Base-by-base conservation (phyloP, 2,797 vertebrate genomes). In the Oreochromis grahami region DNA sequence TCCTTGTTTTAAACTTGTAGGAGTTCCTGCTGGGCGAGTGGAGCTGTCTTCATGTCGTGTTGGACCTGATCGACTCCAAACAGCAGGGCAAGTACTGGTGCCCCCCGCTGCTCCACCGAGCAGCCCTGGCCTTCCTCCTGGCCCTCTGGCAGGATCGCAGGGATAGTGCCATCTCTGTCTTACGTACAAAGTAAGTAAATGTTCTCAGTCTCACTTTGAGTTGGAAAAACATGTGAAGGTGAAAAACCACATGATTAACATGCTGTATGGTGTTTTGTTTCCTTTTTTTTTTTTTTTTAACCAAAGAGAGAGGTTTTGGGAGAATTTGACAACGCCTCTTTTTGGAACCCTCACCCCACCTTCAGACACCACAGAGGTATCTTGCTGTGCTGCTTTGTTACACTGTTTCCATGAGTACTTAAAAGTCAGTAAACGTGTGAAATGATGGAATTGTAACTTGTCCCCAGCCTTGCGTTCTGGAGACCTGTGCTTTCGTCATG, bases 401-500 rank as follows among this genome's bases (percentile, higher is more conserved):
- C 26, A 15, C 26, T 48, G 17, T 50, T 65, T 8, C 29, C 8
- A 5, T 19, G 1, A 76, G 2, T 41, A 14, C 10, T 13, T n/a
- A 7, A 32, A 79, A 58, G n/a, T 29, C 1, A 60, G 5, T 60
- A 6, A 29, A 34, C n/a, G 1, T 72, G 17, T 87, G 1, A 51
- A 14, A 63, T 86, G 2, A 38, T 50, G 56, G 4, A 24, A 14
- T 55, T 81, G 5, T 32, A 50, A 86, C 85, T 5, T 84, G 3
- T 94, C 84, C 81, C 5, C 92, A 99, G 99, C 97, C 98, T 43
- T 99, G 98, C 84, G 95, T 98, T 90, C 95, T 99, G 94, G 98
- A 99, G 92, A 98, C 98, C 3, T 99, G 99, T 90, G 98, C 98
- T 52, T 98, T 99, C 78, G 98, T 98, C 84, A 98, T 99, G 98